These are phyloP conservation scores for Platycheirus rosarum DNA, from an alignment of 2,888 invertebrate genomes.

Conservation along the genomic window DNA sequence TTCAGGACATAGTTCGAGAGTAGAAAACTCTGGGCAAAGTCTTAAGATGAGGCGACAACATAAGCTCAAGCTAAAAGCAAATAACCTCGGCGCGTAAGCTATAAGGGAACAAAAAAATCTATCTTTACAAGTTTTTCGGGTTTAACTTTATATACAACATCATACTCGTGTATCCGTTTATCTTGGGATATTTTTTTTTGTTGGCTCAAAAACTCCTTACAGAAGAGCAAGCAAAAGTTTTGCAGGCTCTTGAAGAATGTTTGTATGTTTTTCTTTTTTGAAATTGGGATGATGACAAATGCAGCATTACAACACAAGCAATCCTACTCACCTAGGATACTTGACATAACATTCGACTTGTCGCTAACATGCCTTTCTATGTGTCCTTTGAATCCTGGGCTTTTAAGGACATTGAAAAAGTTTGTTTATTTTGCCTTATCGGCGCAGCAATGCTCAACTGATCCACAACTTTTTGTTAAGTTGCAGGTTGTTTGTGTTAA, in stretches of 20 bases:
- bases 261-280: neutral
- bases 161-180: slow-evolving; percentile 62
- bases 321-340: slow-evolving; percentile 56
- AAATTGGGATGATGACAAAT: slow-evolving; percentile 38
- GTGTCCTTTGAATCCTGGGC: neutral
- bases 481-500: too few relatives aligned
- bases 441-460: slow-evolving; percentile 7
- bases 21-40: slow-evolving; percentile 49
- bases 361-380: slow-evolving; percentile 16
- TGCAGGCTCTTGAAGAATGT: slow-evolving; percentile 28
- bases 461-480: slow-evolving; percentile 22
- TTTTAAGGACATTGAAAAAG: slow-evolving; percentile 36
- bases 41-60: slow-evolving; percentile 66
- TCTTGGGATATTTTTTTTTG: slow-evolving; percentile 3
- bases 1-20: slow-evolving; percentile 46
- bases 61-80: slow-evolving; percentile 71
- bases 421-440: slow-evolving; percentile 33
- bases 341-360: slow-evolving; percentile 66
- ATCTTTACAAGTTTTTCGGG: slow-evolving; percentile 68
- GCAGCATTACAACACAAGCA: slow-evolving; percentile 38
- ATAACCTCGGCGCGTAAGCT: slow-evolving; percentile 62
- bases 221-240: slow-evolving; percentile 39
- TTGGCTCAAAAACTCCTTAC: slow-evolving; percentile 14
- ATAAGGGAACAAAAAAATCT: slow-evolving; percentile 49
- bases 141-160: slow-evolving; percentile 59